These are phyloP conservation scores for fruit fly (Drosophila melanogaster) DNA, from an alignment of 1,140 invertebrate species.

Conservation along the genomic window DNA sequence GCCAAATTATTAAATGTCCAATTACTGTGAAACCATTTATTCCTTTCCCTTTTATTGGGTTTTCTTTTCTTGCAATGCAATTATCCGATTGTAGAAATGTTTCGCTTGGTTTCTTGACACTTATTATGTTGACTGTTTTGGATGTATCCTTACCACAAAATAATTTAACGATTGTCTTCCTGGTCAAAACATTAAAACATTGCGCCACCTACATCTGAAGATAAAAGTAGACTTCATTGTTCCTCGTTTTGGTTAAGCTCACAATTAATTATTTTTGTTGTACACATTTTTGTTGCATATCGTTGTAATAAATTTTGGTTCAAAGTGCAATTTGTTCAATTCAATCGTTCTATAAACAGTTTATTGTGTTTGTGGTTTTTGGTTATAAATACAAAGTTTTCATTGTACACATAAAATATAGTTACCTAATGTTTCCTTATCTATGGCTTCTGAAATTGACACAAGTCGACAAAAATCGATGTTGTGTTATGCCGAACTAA, in stretches of 20 bases:
- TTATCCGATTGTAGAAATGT: not conserved
- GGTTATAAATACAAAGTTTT: conserved; percentile 57
- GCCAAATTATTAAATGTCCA: conserved; percentile 13
- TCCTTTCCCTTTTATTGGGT: conserved; percentile 9
- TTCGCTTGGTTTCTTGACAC: not conserved
- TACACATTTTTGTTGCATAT: no score
- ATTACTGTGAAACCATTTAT: conserved; percentile 2
- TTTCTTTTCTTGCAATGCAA: not conserved
- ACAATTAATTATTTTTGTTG: no score
- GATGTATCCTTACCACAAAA: no score
- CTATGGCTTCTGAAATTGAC: conserved; percentile 10
- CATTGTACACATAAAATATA: conserved; percentile 70
- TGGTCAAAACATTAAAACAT: no score
- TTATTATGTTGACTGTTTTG: no score
- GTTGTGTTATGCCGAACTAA: not conserved
- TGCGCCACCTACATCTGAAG: no score
- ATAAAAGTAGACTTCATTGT: no score
- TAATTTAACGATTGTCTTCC: no score
- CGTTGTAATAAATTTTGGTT: no score
- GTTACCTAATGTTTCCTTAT: conserved; percentile 44
- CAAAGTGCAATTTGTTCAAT: not conserved
- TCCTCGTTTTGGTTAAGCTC: no score
- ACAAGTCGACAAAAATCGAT: conserved; percentile 5
- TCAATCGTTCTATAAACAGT: conserved; percentile 35
- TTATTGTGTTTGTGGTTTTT: conserved; percentile 40